These are phyloP conservation scores for Cyprinella venusta DNA, from an alignment of 2,797 vertebrate genomes.

Conservation along the genomic window DNA sequence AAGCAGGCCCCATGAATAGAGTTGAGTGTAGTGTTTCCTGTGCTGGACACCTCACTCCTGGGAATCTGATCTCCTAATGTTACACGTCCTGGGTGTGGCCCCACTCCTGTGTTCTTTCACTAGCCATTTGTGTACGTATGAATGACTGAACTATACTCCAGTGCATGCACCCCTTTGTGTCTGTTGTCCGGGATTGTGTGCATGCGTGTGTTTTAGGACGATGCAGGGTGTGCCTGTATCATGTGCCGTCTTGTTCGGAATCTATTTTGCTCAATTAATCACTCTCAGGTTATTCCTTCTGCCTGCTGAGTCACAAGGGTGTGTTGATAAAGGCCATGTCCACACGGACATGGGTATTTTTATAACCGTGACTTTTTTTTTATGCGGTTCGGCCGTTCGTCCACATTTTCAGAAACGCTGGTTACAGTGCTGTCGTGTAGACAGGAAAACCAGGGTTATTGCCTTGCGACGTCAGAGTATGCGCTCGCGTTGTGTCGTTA, in stretches of 20 bases:
- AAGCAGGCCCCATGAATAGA: slow-evolving; percentile 51
- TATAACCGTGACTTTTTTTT: too few relatives aligned
- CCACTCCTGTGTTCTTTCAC: slow-evolving; percentile 63
- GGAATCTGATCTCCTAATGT: slow-evolving; percentile 76
- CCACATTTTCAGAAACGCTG: too few relatives aligned
- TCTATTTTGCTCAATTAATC: slow-evolving; percentile 28
- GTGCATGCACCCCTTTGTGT: slow-evolving; percentile 15
- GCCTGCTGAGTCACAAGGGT: slow-evolving; percentile 35
- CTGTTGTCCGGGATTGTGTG: slow-evolving; percentile 21
- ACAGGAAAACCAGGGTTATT: too few relatives aligned
- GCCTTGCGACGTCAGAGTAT: too few relatives aligned
- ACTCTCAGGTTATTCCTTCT: slow-evolving; percentile 1
- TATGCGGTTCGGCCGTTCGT: too few relatives aligned
- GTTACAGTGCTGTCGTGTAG: too few relatives aligned
- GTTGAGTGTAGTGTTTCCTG: slow-evolving; percentile 56
- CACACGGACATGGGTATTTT: too few relatives aligned
- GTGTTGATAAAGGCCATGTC: slow-evolving; percentile 1
- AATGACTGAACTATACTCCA: slow-evolving; percentile 13
- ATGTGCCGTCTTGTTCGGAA: slow-evolving; percentile 2
- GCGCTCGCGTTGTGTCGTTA: too few relatives aligned
- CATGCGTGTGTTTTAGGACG: slow-evolving; percentile 27
- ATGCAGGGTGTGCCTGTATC: slow-evolving; percentile 39
- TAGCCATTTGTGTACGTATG: slow-evolving; percentile 29
- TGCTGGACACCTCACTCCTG: slow-evolving; percentile 56
- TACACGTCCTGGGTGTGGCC: slow-evolving; percentile 76